phyloP scores from a whole-genome alignment of 2,113 vertebrate genomes.

The Himantopus leucocephalus region DNA sequence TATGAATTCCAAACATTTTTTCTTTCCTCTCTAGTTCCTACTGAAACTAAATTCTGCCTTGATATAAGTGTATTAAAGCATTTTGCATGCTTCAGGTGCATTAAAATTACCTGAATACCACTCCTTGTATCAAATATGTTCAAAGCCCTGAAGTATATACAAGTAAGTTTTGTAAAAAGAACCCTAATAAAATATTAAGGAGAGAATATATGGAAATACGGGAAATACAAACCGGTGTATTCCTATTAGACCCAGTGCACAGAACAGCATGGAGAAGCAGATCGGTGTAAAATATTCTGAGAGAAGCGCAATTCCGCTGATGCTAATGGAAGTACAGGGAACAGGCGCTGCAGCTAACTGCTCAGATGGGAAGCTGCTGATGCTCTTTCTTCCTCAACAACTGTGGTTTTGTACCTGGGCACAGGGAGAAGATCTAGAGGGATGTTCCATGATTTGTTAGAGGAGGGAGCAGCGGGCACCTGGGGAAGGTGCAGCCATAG shows the following conservation, averaged over 20 bases:
- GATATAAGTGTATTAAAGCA: neutral
- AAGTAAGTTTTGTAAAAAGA: neutral
- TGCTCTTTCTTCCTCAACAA: neutral
- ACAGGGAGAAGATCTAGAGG: neutral
- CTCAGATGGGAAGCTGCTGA: neutral
- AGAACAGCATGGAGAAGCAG: neutral
- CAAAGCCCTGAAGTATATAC: neutral
- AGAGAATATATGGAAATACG: neutral
- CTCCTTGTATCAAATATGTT: neutral
- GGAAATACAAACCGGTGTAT: neutral
- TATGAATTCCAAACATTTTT: neutral
- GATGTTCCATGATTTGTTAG: neutral
- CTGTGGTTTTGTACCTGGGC: neutral
- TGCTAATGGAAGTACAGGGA: neutral
- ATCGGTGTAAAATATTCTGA: neutral
- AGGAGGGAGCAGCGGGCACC: rapidly evolving
- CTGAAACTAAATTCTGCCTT: neutral
- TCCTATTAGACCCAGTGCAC: neutral
- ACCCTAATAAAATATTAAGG: neutral
- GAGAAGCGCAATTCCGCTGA: neutral
- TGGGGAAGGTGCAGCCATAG: neutral
- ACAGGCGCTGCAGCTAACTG: neutral
- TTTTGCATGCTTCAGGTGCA: neutral
- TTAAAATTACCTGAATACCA: neutral
- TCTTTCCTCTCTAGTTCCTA: neutral